phyloP scores from a whole-genome alignment of 2,113 vertebrate genomes.

The Brachyhypopomus gauderio region DNA sequence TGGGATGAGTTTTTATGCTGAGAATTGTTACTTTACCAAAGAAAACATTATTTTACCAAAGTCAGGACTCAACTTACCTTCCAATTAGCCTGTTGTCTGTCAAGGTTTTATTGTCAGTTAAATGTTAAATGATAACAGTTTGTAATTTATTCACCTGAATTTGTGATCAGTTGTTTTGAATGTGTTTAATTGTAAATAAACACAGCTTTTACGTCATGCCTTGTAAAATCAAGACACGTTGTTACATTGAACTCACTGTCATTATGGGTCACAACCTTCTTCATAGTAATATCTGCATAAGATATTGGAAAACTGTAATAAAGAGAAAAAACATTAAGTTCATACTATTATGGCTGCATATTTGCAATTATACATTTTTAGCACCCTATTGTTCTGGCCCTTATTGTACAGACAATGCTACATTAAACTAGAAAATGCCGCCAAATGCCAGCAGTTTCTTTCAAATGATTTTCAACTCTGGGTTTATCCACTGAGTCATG shows the following conservation, averaged over 20 bases:
- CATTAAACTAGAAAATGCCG: too few species aligned
- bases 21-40: background rate
- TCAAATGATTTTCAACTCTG: background rate
- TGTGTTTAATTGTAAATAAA: slow-evolving; percentile 32
- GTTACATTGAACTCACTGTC: background rate
- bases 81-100: background rate
- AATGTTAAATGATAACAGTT: slow-evolving; percentile 16
- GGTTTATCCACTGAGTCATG: slow-evolving; percentile 30
- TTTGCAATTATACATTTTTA: too few species aligned
- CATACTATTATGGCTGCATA: too few species aligned
- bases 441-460: background rate
- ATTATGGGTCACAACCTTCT: background rate
- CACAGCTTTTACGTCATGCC: slow-evolving; percentile 21
- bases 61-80: background rate
- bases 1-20: background rate
- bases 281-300: background rate
- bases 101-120: background rate
- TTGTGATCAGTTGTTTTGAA: slow-evolving; percentile 13
- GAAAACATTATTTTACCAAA: too few species aligned
- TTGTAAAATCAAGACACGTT: background rate
- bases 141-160: slow-evolving; percentile 40
- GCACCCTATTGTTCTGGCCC: too few species aligned
- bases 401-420: too few species aligned
- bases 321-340: too few species aligned
- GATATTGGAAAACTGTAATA: too few species aligned